Percentiles rank a stretch among this genome's conserved stretches.
Evolutionary conservation across 2,888 invertebrate species (phyloP).

Genomic region (Ephialtes manifestator): DNA sequence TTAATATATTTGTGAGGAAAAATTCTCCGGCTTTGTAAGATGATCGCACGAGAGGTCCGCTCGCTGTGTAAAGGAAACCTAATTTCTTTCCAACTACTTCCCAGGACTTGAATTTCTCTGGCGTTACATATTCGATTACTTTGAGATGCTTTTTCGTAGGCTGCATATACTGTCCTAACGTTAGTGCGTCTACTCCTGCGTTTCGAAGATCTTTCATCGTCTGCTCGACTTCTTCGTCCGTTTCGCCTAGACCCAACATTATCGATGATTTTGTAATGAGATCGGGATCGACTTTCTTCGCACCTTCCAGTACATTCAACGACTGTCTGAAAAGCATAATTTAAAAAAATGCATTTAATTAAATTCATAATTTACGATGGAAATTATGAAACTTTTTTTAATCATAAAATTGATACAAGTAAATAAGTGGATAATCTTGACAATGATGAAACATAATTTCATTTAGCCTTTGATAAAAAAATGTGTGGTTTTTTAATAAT

Average conservation of each 20-base stretch:
- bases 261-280: conserved; percentile 98
- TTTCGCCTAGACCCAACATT: conserved; percentile 98
- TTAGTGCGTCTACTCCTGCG: conserved; percentile 97
- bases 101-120: conserved; percentile 96
- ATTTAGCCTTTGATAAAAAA: too few species aligned
- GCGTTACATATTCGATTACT: conserved; percentile 98
- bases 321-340: conserved; percentile 90
- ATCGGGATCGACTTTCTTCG: conserved; percentile 92
- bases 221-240: conserved; percentile 94
- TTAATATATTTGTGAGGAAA: conserved; percentile 93
- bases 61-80: conserved; percentile 98
- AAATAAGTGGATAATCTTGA: too few species aligned
- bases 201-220: conserved; percentile 94
- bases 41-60: conserved; percentile 98
- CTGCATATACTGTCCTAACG: conserved; percentile 99
- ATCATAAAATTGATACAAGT: too few species aligned
- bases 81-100: conserved; percentile 92
- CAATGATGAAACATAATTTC: too few species aligned
- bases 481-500: too few species aligned
- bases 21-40: conserved; percentile 99
- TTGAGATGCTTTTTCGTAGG: conserved; percentile 98
- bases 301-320: conserved; percentile 92
- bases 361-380: background rate
- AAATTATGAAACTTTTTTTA: background rate
- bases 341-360: conserved; percentile 35